These are phyloP conservation scores for Phenganax marumi DNA, from an alignment of 92 coral and sea anemone species.

Conservation along the genomic window DNA sequence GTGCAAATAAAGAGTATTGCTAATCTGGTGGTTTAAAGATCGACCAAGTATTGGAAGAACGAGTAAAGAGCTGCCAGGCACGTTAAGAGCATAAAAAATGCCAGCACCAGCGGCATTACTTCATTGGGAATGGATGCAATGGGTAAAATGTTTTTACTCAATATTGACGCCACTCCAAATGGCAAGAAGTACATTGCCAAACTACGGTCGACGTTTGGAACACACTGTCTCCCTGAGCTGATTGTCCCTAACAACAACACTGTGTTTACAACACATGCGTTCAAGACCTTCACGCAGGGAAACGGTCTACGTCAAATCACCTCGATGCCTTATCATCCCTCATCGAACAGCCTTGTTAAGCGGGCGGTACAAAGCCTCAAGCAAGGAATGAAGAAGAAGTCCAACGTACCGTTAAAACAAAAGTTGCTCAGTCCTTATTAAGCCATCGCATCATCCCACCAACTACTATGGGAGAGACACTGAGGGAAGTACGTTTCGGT, in stretches of 20 bases:
- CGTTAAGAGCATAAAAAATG: slow-evolving; percentile 42
- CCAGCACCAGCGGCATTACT: slow-evolving; percentile 30
- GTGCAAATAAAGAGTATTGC: slow-evolving; percentile 37
- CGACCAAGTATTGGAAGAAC: slow-evolving; percentile 32
- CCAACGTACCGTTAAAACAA: slow-evolving; percentile 29
- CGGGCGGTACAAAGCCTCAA: slow-evolving; percentile 21
- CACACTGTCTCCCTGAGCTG: slow-evolving; percentile 36
- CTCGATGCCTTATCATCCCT: slow-evolving; percentile 1
- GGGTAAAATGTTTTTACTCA: slow-evolving; percentile 51
- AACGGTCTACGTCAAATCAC: background rate
- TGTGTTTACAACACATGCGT: slow-evolving; percentile 10
- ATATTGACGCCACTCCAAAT: slow-evolving; percentile 51
- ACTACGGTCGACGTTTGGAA: slow-evolving; percentile 32
- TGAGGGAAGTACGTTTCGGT: background rate
- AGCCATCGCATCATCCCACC: slow-evolving; percentile 34
- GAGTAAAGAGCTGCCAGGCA: slow-evolving; percentile 13
- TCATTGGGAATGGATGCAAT: slow-evolving; percentile 25
- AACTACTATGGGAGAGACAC: slow-evolving; percentile 19
- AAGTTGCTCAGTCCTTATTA: background rate
- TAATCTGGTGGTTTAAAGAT: slow-evolving; percentile 37
- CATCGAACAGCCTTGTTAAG: slow-evolving; percentile 16
- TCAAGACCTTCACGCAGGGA: slow-evolving; percentile 12
- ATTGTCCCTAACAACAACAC: slow-evolving; percentile 35
- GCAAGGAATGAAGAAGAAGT: slow-evolving; percentile 41
- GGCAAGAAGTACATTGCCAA: slow-evolving; percentile 42